A percentile compares a stretch with the other conserved stretches of the same genome.
phyloP scores from a whole-genome alignment of 2,113 vertebrate species.

The Hiodon tergisus region DNA sequence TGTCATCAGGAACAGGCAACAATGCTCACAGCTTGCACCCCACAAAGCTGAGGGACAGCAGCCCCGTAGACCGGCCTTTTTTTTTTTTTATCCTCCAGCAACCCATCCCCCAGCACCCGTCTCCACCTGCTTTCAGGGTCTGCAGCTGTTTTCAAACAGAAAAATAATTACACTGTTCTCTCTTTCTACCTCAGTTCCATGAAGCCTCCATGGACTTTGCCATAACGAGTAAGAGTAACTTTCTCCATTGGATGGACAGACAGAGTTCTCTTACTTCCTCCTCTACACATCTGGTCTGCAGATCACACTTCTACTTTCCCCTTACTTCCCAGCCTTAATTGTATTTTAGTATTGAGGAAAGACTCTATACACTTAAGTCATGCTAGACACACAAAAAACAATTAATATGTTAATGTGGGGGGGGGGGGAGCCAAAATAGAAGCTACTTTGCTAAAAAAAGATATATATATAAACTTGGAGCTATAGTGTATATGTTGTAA shows the following conservation, averaged over 20 bases:
- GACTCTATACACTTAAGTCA: background rate
- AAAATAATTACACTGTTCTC: conserved; percentile 21
- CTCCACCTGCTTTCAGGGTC: conserved; percentile 12
- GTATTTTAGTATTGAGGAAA: background rate
- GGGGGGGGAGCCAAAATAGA: background rate
- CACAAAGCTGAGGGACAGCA: conserved; percentile 38
- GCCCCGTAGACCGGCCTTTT: conserved; percentile 39
- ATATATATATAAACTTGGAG: background rate
- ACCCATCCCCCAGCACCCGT: conserved; percentile 4
- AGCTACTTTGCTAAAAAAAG: too few relatives aligned
- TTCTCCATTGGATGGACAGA: background rate
- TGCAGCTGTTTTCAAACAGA: conserved; percentile 15
- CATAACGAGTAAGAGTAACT: background rate
- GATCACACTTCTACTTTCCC: background rate
- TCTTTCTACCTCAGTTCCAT: conserved; percentile 6
- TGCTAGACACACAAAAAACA: background rate
- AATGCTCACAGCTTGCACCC: conserved; percentile 37
- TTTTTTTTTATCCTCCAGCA: conserved; percentile 12
- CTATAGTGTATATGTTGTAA: too few relatives aligned
- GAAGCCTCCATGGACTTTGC: background rate
- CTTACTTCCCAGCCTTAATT: background rate
- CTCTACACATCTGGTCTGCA: conserved; percentile 33
- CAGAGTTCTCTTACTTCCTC: conserved; percentile 12
- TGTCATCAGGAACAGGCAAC: conserved; percentile 46
- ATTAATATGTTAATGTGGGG: background rate